Conservation (phyloP, 2,113 vertebrate genomes). For the Periophthalmodon schlosseri region DNA sequence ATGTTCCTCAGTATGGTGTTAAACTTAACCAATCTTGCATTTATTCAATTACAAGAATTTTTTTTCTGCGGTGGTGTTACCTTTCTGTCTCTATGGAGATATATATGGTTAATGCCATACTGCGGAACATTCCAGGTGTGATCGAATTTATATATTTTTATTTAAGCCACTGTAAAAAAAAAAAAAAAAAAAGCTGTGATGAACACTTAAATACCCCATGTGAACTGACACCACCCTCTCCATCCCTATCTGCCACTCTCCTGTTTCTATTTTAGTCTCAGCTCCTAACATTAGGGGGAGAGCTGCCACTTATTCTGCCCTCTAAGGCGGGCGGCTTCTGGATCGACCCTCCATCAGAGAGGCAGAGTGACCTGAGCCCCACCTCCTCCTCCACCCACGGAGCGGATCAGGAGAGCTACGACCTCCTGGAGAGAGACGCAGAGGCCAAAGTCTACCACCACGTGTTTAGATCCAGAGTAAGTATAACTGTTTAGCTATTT, state of each 20-base stretch:
- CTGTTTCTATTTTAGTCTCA: constrained; percentile 62
- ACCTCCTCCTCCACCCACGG: constrained; percentile 62
- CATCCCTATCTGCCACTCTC: constrained; percentile 12
- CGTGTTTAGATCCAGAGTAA: constrained; percentile 84
- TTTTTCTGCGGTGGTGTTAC: background rate
- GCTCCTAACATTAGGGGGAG: constrained; percentile 79
- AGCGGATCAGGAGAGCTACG: constrained; percentile 72
- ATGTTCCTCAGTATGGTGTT: background rate
- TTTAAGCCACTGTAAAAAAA: background rate
- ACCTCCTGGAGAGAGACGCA: constrained; percentile 85
- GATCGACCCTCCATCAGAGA: constrained; percentile 82
- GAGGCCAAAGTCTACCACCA: constrained; percentile 85
- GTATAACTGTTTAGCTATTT: constrained; percentile 6
- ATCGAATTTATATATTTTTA: background rate
- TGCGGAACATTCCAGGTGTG: background rate
- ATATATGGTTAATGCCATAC: too few relatives aligned
- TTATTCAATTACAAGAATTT: background rate
- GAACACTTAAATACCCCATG: constrained; percentile 14
- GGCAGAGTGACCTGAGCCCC: constrained; percentile 71
- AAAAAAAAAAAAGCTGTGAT: constrained; percentile 4
- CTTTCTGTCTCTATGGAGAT: too few relatives aligned
- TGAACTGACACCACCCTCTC: constrained; percentile 4
- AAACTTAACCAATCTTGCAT: background rate
- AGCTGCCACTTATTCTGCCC: constrained; percentile 83
- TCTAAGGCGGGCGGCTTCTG: constrained; percentile 87